phyloP scores from a whole-genome alignment of 1,140 invertebrate genomes.

The Brachionus plicatilis region DNA sequence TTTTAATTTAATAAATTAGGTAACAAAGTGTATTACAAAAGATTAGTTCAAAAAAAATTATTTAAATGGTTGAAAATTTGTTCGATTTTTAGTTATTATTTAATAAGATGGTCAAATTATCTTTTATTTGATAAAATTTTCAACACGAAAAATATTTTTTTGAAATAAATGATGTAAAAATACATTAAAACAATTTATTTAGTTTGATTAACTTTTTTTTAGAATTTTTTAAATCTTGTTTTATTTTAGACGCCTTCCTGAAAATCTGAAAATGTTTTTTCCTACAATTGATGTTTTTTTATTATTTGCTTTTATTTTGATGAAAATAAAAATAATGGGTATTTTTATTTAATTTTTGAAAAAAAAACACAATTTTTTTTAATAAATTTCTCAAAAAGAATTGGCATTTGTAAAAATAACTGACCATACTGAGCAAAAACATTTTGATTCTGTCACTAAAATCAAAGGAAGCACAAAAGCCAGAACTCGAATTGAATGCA shows the following conservation, averaged over 20 bases:
- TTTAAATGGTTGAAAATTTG: too few species aligned
- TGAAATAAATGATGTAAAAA: too few species aligned
- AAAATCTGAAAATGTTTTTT: background rate
- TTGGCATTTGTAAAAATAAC: background rate
- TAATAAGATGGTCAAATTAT: too few species aligned
- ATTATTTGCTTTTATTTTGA: too few species aligned
- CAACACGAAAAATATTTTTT: too few species aligned
- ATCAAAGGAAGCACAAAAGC: background rate
- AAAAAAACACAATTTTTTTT: background rate
- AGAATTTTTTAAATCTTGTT: background rate
- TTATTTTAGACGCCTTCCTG: background rate
- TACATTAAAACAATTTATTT: background rate
- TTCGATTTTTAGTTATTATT: too few species aligned
- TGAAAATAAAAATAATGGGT: background rate
- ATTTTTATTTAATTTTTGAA: background rate
- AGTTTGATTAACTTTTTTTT: background rate
- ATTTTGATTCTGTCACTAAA: background rate
- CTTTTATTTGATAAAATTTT: too few species aligned
- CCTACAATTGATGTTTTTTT: background rate
- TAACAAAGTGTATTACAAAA: too few species aligned
- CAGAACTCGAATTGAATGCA: background rate
- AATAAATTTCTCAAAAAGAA: background rate
- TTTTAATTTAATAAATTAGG: too few species aligned
- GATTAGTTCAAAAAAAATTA: too few species aligned
- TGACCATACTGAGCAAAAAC: background rate